Percentiles rank a stretch among this genome's conserved stretches.
Evolutionary conservation across 1,140 invertebrate genomes (phyloP).

Genomic region (Helicoverpa zea): DNA sequence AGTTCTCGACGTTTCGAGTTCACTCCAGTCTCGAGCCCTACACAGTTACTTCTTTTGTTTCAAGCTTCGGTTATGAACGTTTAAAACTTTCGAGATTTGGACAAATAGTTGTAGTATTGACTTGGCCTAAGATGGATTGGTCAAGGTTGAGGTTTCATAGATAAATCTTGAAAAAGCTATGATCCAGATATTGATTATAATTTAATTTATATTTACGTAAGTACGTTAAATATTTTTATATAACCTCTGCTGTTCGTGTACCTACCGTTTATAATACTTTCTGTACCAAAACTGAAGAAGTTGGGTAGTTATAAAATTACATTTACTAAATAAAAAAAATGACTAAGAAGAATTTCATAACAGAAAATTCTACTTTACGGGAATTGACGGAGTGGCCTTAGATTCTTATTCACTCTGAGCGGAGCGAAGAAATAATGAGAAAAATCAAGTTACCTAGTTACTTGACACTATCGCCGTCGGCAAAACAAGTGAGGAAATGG

Average conservation of each 20-base stretch:
- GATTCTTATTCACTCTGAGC: background rate
- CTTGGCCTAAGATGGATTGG: background rate
- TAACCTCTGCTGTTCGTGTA: too few relatives aligned
- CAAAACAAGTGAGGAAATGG: conserved; percentile 41
- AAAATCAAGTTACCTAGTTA: conserved; percentile 42
- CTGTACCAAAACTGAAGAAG: too few relatives aligned
- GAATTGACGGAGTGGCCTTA: background rate
- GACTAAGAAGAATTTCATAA: too few relatives aligned
- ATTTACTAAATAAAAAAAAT: too few relatives aligned
- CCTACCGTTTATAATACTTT: too few relatives aligned
- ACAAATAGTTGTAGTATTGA: conserved; percentile 21
- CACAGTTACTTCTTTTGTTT: conserved; percentile 48
- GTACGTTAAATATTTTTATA: too few relatives aligned
- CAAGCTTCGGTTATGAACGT: conserved; percentile 49
- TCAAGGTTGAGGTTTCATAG: background rate
- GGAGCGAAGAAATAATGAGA: conserved; percentile 13
- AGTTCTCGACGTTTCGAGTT: conserved; percentile 52
- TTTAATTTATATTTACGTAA: too few relatives aligned
- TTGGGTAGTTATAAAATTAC: too few relatives aligned
- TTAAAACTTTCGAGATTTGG: conserved; percentile 44
- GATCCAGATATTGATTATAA: too few relatives aligned
- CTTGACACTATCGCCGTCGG: conserved; percentile 32
- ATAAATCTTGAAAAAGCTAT: too few relatives aligned
- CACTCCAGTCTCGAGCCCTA: conserved; percentile 40
- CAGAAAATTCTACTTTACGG: too few relatives aligned